Evolutionary conservation across 2,888 invertebrate species (phyloP), one percentile per base, ranked within the genome.

Genomic region (Hesperia comma): DNA sequence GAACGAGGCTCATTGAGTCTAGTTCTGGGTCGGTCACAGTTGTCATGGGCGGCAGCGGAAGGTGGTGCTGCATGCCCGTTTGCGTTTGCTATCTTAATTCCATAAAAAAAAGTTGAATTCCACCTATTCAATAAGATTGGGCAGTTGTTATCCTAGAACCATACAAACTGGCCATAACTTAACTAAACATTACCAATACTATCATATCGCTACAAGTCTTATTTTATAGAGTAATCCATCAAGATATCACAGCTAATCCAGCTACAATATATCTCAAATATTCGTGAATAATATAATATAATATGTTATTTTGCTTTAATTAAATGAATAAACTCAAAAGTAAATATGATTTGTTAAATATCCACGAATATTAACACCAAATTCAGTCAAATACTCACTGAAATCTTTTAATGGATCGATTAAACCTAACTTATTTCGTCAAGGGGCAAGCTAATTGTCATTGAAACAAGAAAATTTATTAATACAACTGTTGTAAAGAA

Each of bases 221-320:
- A 3, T 21, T 40, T 7, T 40, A 21, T 53, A 51, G 19, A 40
- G 61, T 54, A 68, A 74, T 69, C 70, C 72, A 69, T 70, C 61
- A 56, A n/a, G 72, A 69, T 72, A 74, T 74, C 74, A 71, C 72
- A 73, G 72, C 69, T 43, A 26, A 26, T 43, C n/a, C 21, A 63
- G 41, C 53, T 60, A 54, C 26, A 54, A 43, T 40, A 55, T 26
- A 40, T 49, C 26, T 61, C 49, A 55, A 61, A 61, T 57, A 61
- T 61, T 60, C 17, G 56, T 55, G 60, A 61, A 61, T 26, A 26
- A 26, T 26, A 26, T 4, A 26, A 26, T 5, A 26, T 26, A 4
- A 26, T 5, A n/a, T n/a, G n/a, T n/a, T n/a, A n/a, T n/a, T n/a
- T n/a, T n/a, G n/a, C 26, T 26, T 26, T 26, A 5, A 26, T 4